Evolutionary conservation across 2,888 invertebrate genomes (phyloP).

Genomic region (Abrostola triplasia): DNA sequence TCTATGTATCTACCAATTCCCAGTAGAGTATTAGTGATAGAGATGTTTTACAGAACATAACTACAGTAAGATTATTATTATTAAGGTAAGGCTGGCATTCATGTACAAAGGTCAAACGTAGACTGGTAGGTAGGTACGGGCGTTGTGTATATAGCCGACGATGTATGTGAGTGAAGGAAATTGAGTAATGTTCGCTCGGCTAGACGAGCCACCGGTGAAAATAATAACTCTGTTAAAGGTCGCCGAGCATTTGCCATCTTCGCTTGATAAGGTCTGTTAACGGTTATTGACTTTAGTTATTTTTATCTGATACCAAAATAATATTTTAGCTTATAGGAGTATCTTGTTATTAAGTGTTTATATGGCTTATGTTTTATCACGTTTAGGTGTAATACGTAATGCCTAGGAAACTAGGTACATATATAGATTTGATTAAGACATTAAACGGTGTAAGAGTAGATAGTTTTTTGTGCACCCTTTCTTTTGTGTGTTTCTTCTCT

Average conservation of each 20-base stretch:
- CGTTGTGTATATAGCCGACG: slow-evolving; percentile 21
- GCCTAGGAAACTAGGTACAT: too few species aligned
- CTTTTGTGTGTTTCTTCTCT: too few species aligned
- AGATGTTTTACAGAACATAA: slow-evolving; percentile 35
- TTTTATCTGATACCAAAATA: background rate
- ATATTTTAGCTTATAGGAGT: background rate
- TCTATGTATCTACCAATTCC: slow-evolving; percentile 4
- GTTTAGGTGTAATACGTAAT: too few species aligned
- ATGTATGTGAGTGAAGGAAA: slow-evolving; percentile 45
- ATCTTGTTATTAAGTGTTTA: too few species aligned
- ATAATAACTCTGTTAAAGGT: slow-evolving; percentile 58
- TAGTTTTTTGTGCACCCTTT: too few species aligned
- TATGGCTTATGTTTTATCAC: too few species aligned
- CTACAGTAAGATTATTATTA: too few species aligned
- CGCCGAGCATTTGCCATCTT: slow-evolving; percentile 50
- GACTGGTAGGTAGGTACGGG: slow-evolving; percentile 39
- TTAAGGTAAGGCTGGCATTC: slow-evolving; percentile 60
- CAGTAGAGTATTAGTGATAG: slow-evolving; percentile 15
- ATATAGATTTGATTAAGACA: too few species aligned
- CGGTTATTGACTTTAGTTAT: slow-evolving; percentile 16
- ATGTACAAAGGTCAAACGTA: slow-evolving; percentile 60
- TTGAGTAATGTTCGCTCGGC: slow-evolving; percentile 44
- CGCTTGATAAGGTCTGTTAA: slow-evolving; percentile 23
- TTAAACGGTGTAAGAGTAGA: too few species aligned
- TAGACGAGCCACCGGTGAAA: slow-evolving; percentile 43